phyloP scores from a whole-genome alignment of 2,888 invertebrate species.

The Sphinx pinastri region DNA sequence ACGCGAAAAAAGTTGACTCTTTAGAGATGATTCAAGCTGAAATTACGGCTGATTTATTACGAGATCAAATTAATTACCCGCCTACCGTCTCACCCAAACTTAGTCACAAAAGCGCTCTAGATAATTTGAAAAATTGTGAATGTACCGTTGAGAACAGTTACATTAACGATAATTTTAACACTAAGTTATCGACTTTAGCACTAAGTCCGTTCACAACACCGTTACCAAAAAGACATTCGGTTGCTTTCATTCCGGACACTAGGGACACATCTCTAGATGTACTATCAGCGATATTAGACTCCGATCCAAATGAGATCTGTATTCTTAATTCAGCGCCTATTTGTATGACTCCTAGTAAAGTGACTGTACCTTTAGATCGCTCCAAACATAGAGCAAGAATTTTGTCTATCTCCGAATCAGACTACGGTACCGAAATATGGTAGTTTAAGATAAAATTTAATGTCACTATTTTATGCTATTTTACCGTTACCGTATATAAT shows the following conservation, averaged over 20 bases:
- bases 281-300: constrained; percentile 76
- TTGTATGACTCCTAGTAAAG: constrained; percentile 82
- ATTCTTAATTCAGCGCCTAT: constrained; percentile 74
- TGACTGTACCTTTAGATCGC: constrained; percentile 85
- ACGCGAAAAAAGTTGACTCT: constrained; percentile 76
- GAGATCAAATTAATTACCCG: constrained; percentile 89
- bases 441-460: constrained; percentile 57
- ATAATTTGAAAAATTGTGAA: constrained; percentile 66
- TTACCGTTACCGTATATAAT: constrained; percentile 36
- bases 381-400: constrained; percentile 86
- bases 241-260: constrained; percentile 68
- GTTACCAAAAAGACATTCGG: constrained; percentile 70
- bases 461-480: constrained; percentile 35
- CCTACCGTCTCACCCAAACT: constrained; percentile 85
- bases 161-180: constrained; percentile 66
- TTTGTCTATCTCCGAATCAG: constrained; percentile 85
- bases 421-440: constrained; percentile 91
- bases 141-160: constrained; percentile 57
- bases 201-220: constrained; percentile 77
- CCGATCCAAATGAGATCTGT: constrained; percentile 75
- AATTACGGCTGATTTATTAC: constrained; percentile 85
- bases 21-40: constrained; percentile 85
- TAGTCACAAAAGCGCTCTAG: constrained; percentile 58
- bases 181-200: constrained; percentile 69
- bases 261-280: constrained; percentile 72